Base-by-base conservation (phyloP, 1,140 invertebrate genomes). In the Pachyrhynchus sulphureomaculatus region DNA sequence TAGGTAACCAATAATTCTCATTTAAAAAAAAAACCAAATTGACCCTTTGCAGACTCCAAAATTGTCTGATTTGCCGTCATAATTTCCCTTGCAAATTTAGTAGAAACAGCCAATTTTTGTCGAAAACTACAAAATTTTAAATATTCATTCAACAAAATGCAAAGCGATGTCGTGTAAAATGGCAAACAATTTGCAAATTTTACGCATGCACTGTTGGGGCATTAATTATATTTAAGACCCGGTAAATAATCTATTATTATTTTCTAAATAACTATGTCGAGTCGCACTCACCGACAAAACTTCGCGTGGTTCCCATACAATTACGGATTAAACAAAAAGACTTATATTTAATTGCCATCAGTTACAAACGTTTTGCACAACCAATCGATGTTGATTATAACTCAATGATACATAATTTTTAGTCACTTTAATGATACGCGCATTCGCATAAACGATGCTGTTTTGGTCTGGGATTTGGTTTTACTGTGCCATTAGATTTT, bases 171-270 rank as follows among this genome's bases (percentile, higher is more conserved):
- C 61, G 59, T 68, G 67, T 68, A 68, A 68, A 67, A 68, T 69
- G 65, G 66, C 65, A 63, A 68, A 67, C 63, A 65, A 67, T 69
- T 68, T 68, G 65, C 65, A 67, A 68, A 68, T 68, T 69, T 69
- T 63, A 69, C 68, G 68, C 68, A 68, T 69, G 68, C 66, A 69
- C 54, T 53, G 24, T 59, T 44, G 49, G 56, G 65, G 42, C 65
- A 65, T 65, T 69, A 69, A 69, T 69, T 69, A 68, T 65, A 63
- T 67, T 68, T 66, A 64, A 68, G 61, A 64, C 36, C 64, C 65
- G 44, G 64, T 57, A 68, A 68, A 68, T 67, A 62, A 66, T 68
- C 67, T 68, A 68, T 65, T 66, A 67, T 69, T 69, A 69, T 67
- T 69, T 52, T 61, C 54, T 63, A 69, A 69, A 69, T 67, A 56